Base-by-base conservation (phyloP, 1,140 invertebrate genomes). In the Brachionus paranguensis region DNA sequence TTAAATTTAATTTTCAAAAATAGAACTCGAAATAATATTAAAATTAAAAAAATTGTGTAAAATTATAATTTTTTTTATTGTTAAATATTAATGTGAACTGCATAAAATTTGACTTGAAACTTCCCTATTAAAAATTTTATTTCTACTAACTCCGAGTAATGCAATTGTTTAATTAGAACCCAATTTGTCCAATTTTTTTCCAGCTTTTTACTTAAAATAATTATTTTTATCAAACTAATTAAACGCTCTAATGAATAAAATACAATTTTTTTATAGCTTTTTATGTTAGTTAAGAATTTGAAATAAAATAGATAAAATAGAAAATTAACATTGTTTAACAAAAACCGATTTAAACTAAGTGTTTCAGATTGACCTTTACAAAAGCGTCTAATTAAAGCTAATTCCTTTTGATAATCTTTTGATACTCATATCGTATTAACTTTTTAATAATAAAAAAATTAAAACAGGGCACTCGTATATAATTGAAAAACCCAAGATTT, bases 391-490 rank as follows among this genome's bases (percentile, higher is more conserved):
- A 60, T 60, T 60, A 60, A 8, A 60, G 20, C 53, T 60, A 60
- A 60, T 68, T 68, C 33, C 33, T 68, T 20, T 33, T n/a, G 65
- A 33, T 68, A 68, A 68, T 68, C 65, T 68, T 68, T 68, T 68
- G 65, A 68, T 68, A 33, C 27, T 20, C 17, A 60, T 17, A 60
- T 60, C 29, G 29, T 37, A 33, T 68, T 68, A 68, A 33, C 53
- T 60, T 60, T 53, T n/a, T 6, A 17, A 53, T 0, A 53, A 14
- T 50, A 53, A 14, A 53, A 60, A 24, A 60, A 60, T 8, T 20
- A 8, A 2, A 24, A 27, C 53, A 7, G 53, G 17, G 10, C 53
- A 60, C 20, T 60, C 20, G 20, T 2, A 60, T 2, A 60, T 7
- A 24, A 20, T 17, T 60, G 20, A 60, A 17, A 60, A 55, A 24